Percentiles rank a stretch among this genome's conserved stretches.
Conservation (phyloP, 2,888 invertebrate species). For the Rapana venosa region DNA sequence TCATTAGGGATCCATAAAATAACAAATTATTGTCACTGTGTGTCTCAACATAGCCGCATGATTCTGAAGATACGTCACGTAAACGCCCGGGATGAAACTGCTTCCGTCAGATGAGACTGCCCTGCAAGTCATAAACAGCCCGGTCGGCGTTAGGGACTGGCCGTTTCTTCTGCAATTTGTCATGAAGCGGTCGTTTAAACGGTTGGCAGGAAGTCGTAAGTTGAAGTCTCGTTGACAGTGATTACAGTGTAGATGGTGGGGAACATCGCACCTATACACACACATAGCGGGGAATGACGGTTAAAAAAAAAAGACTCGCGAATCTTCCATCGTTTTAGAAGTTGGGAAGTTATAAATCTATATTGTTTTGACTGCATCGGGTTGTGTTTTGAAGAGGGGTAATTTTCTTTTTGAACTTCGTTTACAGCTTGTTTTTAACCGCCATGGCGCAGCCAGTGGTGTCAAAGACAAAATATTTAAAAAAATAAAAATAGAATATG, state of each 20-base stretch:
- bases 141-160: neutral
- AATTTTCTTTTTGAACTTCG: neutral
- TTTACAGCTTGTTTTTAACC: neutral
- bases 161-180: neutral
- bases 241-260: neutral
- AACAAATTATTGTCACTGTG: too few relatives aligned
- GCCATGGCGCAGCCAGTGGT: too few relatives aligned
- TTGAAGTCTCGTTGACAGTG: neutral
- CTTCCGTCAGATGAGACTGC: neutral
- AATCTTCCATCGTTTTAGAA: neutral
- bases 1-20: too few relatives aligned
- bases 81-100: neutral
- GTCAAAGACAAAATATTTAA: too few relatives aligned
- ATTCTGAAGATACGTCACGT: neutral
- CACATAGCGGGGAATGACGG: neutral
- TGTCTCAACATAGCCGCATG: neutral
- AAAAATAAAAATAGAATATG: too few relatives aligned
- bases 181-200: conserved; percentile 6
- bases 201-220: conserved; percentile 7
- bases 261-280: neutral
- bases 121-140: neutral
- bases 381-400: neutral
- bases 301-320: neutral
- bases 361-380: neutral
- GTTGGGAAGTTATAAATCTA: neutral